phyloP scores from a whole-genome alignment of 2,888 invertebrate species.

The Hyppa rectilinea region DNA sequence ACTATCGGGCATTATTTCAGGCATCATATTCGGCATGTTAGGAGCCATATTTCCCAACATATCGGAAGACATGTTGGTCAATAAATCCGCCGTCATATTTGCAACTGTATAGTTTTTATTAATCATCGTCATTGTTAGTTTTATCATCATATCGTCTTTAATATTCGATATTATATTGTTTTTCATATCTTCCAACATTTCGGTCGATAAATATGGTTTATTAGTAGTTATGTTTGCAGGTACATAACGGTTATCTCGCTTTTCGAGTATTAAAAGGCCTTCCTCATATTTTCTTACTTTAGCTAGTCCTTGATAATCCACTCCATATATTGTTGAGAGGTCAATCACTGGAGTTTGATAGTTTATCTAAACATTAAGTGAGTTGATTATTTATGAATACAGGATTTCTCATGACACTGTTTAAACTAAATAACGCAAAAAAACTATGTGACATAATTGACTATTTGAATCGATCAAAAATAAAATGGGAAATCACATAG shows the following conservation, averaged over 20 bases:
- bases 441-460: no score
- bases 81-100: slow-evolving; percentile 45
- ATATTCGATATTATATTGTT: slow-evolving; percentile 56
- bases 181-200: slow-evolving; percentile 48
- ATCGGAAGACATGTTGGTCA: slow-evolving; percentile 47
- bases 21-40: slow-evolving; percentile 53
- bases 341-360: slow-evolving; percentile 82
- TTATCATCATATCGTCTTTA: slow-evolving; percentile 53
- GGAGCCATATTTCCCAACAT: slow-evolving; percentile 35
- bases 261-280: slow-evolving; percentile 78
- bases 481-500: no score
- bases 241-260: slow-evolving; percentile 71
- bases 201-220: slow-evolving; percentile 36
- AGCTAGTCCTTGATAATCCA: slow-evolving; percentile 73
- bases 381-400: background rate
- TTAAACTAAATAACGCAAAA: background rate
- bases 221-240: slow-evolving; percentile 67
- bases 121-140: slow-evolving; percentile 54
- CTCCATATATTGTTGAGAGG: slow-evolving; percentile 82
- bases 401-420: background rate
- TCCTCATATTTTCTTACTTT: slow-evolving; percentile 73
- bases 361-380: slow-evolving; percentile 74
- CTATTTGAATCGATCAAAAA: no score
- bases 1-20: slow-evolving; percentile 44
- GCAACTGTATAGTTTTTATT: slow-evolving; percentile 49